Evolutionary conservation across 1,140 invertebrate genomes (phyloP), one percentile per base, ranked within the genome.

Genomic region (Diuraphis noxia): DNA sequence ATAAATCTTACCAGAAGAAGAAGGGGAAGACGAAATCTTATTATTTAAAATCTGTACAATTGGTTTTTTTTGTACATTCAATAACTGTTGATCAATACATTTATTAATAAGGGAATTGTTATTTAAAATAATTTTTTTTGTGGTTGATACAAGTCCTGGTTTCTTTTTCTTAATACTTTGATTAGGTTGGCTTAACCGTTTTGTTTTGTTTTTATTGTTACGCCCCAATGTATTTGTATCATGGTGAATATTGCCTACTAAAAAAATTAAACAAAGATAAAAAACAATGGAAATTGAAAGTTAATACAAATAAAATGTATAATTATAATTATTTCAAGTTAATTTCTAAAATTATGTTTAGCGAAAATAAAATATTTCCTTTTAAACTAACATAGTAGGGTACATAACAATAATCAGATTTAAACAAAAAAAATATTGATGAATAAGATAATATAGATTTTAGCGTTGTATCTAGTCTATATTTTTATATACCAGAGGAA

Each of bases 151-250:
- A 30, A 91, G 25, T n/a, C n/a, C 10, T 30, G 85, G 23, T 25
- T 17, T 63, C 2, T 63, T 88, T 56, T 88, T 88, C 19, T 56
- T 63, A 13, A 9, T n/a, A 63, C 25, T 40, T 40, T 30, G 38
- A 30, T 30, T 40, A n/a, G 36, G n/a, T 63, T 88, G 49, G 30
- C 40, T 63, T 40, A 88, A 63, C 36, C 36, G 30, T 63, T 88
- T 88, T 63, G 13, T 88, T 88, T 88, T 88, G n/a, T 63, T 88
- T 88, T 88, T 63, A 56, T 30, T 30, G 23, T 56, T 56, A 56
- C 17, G 49, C 2, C 13, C 7, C 9, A 63, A 40, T 88, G 36
- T 8, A 36, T 63, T 56, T 52, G 34, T 49, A 86, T 52, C 49
- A 41, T 88, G 49, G 4, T 63, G 49, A 25, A 40, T 63, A 25